Percentiles rank a stretch among this genome's conserved stretches.
Conservation (phyloP, 1,140 invertebrate genomes). For the Bombus superbus region DNA sequence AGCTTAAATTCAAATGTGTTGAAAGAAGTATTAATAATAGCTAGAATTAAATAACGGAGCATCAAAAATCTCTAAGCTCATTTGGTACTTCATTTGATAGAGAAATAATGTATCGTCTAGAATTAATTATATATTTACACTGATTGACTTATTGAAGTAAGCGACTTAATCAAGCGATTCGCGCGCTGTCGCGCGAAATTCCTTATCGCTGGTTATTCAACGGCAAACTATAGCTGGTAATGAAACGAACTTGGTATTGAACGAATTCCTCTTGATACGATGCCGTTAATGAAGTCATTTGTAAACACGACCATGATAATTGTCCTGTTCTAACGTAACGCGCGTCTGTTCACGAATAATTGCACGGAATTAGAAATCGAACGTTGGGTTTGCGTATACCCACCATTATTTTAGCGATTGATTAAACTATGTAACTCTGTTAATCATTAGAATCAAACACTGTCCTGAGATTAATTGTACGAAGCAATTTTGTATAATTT, state of each 20-base stretch:
- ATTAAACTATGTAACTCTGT: too few relatives aligned
- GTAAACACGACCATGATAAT: slow-evolving; percentile 19
- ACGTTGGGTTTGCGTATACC: background rate
- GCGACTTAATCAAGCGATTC: background rate
- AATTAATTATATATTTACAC: background rate
- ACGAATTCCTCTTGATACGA: slow-evolving; percentile 14
- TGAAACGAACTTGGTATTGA: background rate
- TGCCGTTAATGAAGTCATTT: slow-evolving; percentile 25
- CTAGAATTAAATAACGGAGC: background rate
- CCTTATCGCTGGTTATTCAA: slow-evolving; percentile 23
- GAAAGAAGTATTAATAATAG: background rate
- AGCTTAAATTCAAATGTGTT: too few relatives aligned
- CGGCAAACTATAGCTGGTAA: background rate
- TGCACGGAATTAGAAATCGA: slow-evolving; percentile 15
- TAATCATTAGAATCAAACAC: background rate
- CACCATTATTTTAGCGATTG: background rate
- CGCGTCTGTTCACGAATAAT: slow-evolving; percentile 31
- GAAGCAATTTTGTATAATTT: background rate
- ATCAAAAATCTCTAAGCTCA: too few relatives aligned
- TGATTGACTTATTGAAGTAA: background rate
- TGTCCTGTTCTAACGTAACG: too few relatives aligned
- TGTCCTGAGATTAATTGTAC: background rate
- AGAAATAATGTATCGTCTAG: background rate
- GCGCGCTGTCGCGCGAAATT: background rate
- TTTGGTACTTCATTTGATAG: background rate